Percentiles rank a stretch among this genome's conserved stretches.
Conservation (phyloP, 2,113 vertebrate genomes). For the Takifugu bimaculatus region DNA sequence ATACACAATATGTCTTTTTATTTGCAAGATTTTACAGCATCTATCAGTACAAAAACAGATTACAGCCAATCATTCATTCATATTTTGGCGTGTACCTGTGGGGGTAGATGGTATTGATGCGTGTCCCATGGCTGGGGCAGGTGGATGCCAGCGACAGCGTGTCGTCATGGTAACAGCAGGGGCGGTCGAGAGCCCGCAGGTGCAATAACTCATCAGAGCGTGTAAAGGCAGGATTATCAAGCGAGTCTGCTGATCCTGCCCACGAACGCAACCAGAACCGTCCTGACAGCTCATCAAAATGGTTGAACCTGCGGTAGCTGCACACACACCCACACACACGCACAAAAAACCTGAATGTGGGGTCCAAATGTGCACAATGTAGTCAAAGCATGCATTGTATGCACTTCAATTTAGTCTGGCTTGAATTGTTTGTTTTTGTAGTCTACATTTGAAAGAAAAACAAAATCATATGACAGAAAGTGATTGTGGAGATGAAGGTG, state of each 20-base stretch:
- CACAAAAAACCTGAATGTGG: background rate
- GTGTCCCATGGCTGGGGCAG: conserved; percentile 67
- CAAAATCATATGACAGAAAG: too few species aligned
- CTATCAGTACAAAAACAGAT: too few species aligned
- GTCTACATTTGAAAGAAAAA: too few species aligned
- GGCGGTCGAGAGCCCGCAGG: conserved; percentile 73
- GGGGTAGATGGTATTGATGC: conserved; percentile 73
- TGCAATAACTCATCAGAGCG: conserved; percentile 84
- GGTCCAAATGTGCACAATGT: too few species aligned
- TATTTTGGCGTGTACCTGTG: conserved; percentile 56
- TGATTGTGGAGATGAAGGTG: too few species aligned
- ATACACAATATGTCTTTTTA: too few species aligned
- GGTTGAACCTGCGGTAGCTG: conserved; percentile 87
- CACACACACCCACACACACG: conserved; percentile 7
- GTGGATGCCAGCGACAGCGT: conserved; percentile 72
- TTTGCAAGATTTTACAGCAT: too few species aligned
- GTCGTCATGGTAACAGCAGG: conserved; percentile 80
- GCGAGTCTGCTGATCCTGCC: conserved; percentile 75
- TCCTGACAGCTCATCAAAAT: conserved; percentile 83
- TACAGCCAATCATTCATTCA: background rate
- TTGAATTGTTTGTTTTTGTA: too few species aligned
- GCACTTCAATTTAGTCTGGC: too few species aligned
- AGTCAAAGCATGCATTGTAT: too few species aligned
- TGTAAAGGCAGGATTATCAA: conserved; percentile 84
- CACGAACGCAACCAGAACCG: conserved; percentile 81